Evolutionary conservation across 2,888 invertebrate species (phyloP).

Genomic region (Nemotelus pantherinus): DNA sequence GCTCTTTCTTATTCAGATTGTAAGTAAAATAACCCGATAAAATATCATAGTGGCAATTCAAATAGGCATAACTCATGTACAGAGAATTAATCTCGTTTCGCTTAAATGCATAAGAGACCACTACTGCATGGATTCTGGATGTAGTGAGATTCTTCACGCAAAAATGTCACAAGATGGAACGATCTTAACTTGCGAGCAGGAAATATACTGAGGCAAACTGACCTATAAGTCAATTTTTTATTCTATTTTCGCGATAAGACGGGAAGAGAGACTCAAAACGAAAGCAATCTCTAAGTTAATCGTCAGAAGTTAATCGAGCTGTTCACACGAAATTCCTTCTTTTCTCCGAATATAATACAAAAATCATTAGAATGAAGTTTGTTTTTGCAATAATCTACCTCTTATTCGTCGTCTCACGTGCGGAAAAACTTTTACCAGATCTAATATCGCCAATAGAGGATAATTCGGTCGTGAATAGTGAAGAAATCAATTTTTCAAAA

Average conservation of each 20-base stretch:
- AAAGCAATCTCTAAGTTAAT: constrained; percentile 7
- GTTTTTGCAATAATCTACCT: background rate
- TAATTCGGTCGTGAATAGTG: background rate
- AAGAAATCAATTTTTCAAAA: background rate
- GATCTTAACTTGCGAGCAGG: constrained; percentile 8
- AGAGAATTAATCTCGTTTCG: too few relatives aligned
- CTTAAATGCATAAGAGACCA: too few relatives aligned
- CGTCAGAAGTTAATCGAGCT: background rate
- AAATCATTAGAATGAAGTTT: background rate
- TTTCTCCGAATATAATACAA: background rate
- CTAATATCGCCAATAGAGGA: constrained; percentile 10
- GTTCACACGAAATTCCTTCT: background rate
- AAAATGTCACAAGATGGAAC: too few relatives aligned
- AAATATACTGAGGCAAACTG: constrained; percentile 29
- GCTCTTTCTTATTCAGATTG: too few relatives aligned
- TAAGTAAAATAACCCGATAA: too few relatives aligned
- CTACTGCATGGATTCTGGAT: too few relatives aligned
- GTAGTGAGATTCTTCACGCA: too few relatives aligned
- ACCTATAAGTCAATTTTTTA: constrained; percentile 34
- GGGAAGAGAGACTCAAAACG: constrained; percentile 3
- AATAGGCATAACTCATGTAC: too few relatives aligned
- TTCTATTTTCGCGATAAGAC: constrained; percentile 20
- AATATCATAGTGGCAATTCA: too few relatives aligned
- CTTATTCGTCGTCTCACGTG: background rate
- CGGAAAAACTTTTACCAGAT: constrained; percentile 21